These are phyloP conservation scores for Myotis findleyi DNA, from an alignment of 2,797 vertebrate species.

Conservation along the genomic window DNA sequence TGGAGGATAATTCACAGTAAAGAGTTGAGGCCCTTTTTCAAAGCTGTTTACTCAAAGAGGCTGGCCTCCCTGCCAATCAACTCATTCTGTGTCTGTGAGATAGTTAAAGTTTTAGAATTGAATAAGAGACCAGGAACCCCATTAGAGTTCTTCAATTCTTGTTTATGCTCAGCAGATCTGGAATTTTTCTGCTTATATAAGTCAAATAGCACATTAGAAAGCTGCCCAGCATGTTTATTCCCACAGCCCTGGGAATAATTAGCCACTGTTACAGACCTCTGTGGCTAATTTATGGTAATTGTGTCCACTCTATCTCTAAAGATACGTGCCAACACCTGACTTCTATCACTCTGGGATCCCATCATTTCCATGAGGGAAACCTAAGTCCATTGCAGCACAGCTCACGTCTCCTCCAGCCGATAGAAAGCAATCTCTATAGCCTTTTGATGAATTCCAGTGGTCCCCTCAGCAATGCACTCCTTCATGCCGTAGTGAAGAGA, in stretches of 20 bases:
- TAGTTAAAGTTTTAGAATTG: slow-evolving; percentile 11
- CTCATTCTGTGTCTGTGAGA: neutral
- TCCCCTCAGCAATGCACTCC: neutral
- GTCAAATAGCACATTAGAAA: neutral
- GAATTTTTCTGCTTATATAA: slow-evolving; percentile 1
- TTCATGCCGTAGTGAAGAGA: neutral
- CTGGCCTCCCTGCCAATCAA: neutral
- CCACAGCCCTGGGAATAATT: slow-evolving; percentile 25
- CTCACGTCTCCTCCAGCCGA: neutral
- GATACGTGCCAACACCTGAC: neutral
- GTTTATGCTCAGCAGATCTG: slow-evolving; percentile 13
- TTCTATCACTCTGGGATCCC: neutral
- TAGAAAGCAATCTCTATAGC: neutral
- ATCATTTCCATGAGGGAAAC: neutral
- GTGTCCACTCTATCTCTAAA: neutral
- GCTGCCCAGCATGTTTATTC: neutral
- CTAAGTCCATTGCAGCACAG: neutral
- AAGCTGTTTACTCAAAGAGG: neutral
- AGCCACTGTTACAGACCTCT: neutral
- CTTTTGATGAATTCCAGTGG: neutral
- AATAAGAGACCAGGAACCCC: neutral
- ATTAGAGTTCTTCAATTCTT: neutral
- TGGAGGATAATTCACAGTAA: neutral
- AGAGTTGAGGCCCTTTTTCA: neutral
- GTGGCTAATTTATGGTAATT: slow-evolving; percentile 50